Conservation (phyloP, 2,888 invertebrate species). For the Napeogenes sylphis region DNA sequence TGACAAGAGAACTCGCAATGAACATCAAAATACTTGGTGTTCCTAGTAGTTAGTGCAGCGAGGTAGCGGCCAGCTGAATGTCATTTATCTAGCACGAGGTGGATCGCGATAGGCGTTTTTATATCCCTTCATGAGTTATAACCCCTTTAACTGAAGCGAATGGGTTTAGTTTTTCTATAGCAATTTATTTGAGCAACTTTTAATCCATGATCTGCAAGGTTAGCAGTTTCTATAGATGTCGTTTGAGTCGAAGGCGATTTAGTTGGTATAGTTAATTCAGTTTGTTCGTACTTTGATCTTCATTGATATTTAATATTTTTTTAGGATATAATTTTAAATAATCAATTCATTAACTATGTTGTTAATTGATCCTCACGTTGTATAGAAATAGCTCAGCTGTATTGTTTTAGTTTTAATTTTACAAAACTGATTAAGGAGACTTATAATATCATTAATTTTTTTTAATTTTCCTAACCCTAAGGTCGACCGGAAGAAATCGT, state of each 20-base stretch:
- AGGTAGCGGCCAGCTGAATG: slow-evolving; percentile 27
- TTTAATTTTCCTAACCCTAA: no score
- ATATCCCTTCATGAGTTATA: slow-evolving; percentile 39
- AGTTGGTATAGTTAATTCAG: no score
- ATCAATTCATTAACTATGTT: no score
- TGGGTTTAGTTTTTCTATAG: slow-evolving; percentile 32
- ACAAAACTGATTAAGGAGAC: no score
- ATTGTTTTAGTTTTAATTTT: no score
- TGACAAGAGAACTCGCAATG: slow-evolving; percentile 15
- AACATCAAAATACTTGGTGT: slow-evolving; percentile 2
- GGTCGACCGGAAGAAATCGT: no score
- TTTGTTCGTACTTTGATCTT: no score
- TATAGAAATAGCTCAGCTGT: no score
- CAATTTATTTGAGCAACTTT: slow-evolving; percentile 25
- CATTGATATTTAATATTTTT: no score
- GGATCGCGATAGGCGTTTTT: slow-evolving; percentile 40
- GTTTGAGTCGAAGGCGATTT: background rate
- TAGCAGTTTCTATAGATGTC: background rate
- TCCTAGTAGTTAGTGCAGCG: slow-evolving; percentile 2
- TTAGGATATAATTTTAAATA: no score
- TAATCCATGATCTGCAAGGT: slow-evolving; percentile 11
- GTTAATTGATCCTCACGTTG: no score
- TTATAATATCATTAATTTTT: no score
- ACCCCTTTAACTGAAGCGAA: slow-evolving; percentile 30
- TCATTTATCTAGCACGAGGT: slow-evolving; percentile 42